phyloP scores from a whole-genome alignment of 2,888 invertebrate genomes.

The Petrolisthes manimaculis region DNA sequence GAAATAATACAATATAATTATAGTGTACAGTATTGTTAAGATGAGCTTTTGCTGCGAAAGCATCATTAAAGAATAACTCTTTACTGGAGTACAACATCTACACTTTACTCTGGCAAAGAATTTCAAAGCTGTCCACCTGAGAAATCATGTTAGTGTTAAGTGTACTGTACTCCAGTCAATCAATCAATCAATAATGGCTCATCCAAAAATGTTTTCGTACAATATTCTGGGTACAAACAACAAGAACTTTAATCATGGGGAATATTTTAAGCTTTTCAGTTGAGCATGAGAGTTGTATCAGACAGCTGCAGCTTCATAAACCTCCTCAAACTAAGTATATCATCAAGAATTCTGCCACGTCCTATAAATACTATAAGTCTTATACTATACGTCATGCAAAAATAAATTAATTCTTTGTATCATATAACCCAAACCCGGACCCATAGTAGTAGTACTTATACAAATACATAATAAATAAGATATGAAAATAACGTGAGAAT shows the following conservation, averaged over 20 bases:
- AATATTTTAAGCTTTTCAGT: not conserved
- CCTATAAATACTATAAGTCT: constrained; percentile 12
- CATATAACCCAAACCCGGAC: constrained; percentile 36
- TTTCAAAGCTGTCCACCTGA: too few species aligned
- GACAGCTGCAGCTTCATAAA: not conserved
- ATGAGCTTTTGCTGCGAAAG: too few species aligned
- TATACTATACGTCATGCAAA: constrained; percentile 34
- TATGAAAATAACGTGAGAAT: constrained; percentile 44
- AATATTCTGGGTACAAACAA: too few species aligned
- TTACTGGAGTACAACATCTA: too few species aligned
- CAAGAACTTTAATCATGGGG: not conserved
- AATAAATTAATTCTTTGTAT: constrained; percentile 46
- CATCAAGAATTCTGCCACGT: constrained; percentile 39
- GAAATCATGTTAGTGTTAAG: too few species aligned
- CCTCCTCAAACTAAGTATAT: constrained; percentile 4
- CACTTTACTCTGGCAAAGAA: too few species aligned
- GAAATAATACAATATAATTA: too few species aligned
- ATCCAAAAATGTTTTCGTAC: too few species aligned
- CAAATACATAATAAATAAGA: constrained; percentile 43
- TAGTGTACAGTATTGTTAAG: too few species aligned
- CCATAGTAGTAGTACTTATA: constrained; percentile 19
- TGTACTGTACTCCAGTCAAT: too few species aligned
- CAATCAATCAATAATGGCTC: too few species aligned
- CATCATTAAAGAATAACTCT: too few species aligned
- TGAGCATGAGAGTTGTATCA: not conserved